Conservation (phyloP, 2,888 invertebrate species). For the Rapana venosa region DNA sequence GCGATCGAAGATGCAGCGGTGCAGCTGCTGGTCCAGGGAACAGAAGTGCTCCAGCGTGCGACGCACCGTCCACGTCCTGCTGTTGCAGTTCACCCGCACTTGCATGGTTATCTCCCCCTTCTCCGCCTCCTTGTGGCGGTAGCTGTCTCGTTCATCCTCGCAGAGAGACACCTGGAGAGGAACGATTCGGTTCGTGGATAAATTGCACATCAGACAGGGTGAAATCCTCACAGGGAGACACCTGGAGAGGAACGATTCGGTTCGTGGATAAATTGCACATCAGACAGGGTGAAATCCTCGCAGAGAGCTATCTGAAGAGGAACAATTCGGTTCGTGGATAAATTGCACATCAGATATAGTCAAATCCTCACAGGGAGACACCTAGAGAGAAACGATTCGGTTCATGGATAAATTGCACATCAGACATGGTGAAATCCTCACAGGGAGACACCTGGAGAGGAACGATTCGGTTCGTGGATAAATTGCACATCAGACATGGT, state of each 20-base stretch:
- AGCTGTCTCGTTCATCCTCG: slow-evolving; percentile 77
- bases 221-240: slow-evolving; percentile 77
- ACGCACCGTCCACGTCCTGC: slow-evolving; percentile 90
- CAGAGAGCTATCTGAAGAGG: slow-evolving; percentile 74
- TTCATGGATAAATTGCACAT: no score
- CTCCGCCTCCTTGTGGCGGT: slow-evolving; percentile 63
- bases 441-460: slow-evolving; percentile 75
- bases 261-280: no score
- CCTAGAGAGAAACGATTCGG: slow-evolving; percentile 69
- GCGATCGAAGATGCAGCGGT: slow-evolving; percentile 97
- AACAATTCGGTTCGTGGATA: no score
- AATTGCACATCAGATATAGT: no score
- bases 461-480: no score
- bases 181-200: no score
- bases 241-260: slow-evolving; percentile 69
- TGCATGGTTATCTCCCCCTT: slow-evolving; percentile 54
- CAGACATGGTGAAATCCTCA: no score
- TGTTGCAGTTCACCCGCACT: slow-evolving; percentile 74
- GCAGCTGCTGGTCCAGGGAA: slow-evolving; percentile 93
- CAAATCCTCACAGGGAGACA: slow-evolving; percentile 77
- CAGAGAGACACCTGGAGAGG: slow-evolving; percentile 74
- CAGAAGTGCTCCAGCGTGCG: slow-evolving; percentile 91
- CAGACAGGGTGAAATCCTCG: no score
- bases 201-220: no score
- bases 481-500: no score